A percentile compares a stretch with the other conserved stretches of the same genome.
Conservation (phyloP, 2,113 vertebrate genomes). For the Orcinus orca region DNA sequence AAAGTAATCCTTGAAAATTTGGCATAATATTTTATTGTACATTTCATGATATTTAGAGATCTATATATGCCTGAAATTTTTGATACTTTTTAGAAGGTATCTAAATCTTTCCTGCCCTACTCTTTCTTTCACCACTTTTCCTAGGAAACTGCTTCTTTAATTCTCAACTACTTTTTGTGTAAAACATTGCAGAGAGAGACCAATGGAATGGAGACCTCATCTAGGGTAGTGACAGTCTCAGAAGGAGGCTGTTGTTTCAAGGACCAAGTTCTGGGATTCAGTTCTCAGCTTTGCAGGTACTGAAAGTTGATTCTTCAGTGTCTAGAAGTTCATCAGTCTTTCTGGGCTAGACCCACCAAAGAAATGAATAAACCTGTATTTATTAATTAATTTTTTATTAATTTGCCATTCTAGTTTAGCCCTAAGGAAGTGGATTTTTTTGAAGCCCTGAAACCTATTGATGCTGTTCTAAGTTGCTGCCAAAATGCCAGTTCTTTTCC, state of each 20-base stretch:
- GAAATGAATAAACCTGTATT: background rate
- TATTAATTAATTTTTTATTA: background rate
- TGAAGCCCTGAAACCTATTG: background rate
- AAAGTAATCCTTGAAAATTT: background rate
- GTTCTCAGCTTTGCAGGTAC: background rate
- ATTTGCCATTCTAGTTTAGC: background rate
- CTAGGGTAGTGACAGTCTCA: background rate
- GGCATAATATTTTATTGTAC: background rate
- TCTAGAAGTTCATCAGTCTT: background rate
- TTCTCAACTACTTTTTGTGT: background rate
- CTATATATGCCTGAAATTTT: background rate
- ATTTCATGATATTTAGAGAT: background rate
- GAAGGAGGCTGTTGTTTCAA: background rate
- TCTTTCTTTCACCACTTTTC: background rate
- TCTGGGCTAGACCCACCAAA: background rate
- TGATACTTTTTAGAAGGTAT: background rate
- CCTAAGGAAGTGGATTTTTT: background rate
- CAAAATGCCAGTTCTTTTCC: background rate
- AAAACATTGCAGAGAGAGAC: background rate
- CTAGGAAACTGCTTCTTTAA: background rate
- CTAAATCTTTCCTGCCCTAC: background rate
- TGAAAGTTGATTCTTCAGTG: background rate
- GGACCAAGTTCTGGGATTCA: background rate
- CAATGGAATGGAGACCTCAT: background rate
- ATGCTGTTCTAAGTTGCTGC: background rate